phyloP scores from a whole-genome alignment of 2,113 vertebrate species.

The Epinephelus fuscoguttatus region DNA sequence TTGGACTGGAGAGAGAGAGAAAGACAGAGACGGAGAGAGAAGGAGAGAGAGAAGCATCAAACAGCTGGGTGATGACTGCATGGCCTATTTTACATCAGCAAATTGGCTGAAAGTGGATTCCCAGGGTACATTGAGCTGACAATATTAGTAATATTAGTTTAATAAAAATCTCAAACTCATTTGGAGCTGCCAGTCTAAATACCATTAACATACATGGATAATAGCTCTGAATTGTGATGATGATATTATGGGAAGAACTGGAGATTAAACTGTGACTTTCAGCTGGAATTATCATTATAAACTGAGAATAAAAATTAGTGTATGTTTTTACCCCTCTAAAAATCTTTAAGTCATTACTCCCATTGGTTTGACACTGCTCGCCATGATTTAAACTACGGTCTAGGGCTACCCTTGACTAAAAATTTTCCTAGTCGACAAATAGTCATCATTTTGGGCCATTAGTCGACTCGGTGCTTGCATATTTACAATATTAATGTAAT shows the following conservation, averaged over 20 bases:
- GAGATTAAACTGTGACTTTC: neutral
- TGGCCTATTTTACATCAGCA: constrained; percentile 80
- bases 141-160: constrained; percentile 66
- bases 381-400: neutral
- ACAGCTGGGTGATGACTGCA: constrained; percentile 69
- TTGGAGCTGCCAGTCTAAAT: constrained; percentile 35
- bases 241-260: neutral
- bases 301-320: neutral
- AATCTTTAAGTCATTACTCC: neutral
- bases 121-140: constrained; percentile 32
- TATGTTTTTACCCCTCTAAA: neutral
- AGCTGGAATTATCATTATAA: neutral
- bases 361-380: no score
- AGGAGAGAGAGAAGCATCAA: constrained; percentile 52
- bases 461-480: no score
- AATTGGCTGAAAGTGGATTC: constrained; percentile 62
- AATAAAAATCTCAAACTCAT: constrained; percentile 44
- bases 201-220: constrained; percentile 2
- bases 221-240: constrained; percentile 1
- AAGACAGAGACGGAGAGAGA: constrained; percentile 31
- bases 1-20: constrained; percentile 64
- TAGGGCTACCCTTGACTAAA: no score
- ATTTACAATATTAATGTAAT: no score
- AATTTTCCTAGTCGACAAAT: no score
- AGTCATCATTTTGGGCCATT: no score